Conservation (phyloP, 53 echinoderm and acorn worm genomes). For the Paelopatides confundens region DNA sequence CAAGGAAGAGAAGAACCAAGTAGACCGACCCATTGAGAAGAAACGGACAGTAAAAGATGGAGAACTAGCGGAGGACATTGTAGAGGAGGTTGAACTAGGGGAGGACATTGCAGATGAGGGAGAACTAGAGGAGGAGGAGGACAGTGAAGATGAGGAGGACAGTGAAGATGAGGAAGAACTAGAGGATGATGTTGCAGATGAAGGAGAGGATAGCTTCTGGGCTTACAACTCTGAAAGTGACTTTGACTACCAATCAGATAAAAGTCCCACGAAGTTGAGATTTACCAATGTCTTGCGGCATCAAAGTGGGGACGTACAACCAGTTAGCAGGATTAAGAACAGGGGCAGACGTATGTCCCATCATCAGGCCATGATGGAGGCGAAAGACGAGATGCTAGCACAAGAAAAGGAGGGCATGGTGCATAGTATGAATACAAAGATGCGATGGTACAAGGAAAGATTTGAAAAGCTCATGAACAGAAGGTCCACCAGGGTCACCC, state of each 20-base stretch:
- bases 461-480: conserved; percentile 65
- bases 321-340: background rate
- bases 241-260: conserved; percentile 1
- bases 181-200: background rate
- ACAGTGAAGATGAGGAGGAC: background rate
- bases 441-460: conserved; percentile 68
- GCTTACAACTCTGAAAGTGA: background rate
- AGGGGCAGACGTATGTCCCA: conserved; percentile 35
- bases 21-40: background rate
- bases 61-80: background rate
- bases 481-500: background rate
- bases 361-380: conserved; percentile 75
- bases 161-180: background rate
- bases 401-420: conserved; percentile 75
- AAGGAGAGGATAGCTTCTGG: background rate
- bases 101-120: background rate
- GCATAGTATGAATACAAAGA: conserved; percentile 63
- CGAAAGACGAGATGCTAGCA: conserved; percentile 58
- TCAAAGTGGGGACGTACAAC: background rate
- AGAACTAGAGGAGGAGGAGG: background rate
- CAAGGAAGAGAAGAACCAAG: conserved; percentile 21
- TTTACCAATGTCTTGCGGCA: background rate
- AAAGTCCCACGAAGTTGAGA: background rate
- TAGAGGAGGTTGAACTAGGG: background rate
- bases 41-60: background rate